These are phyloP conservation scores for Sipha maydis DNA, from an alignment of 2,888 invertebrate species.

Conservation along the genomic window DNA sequence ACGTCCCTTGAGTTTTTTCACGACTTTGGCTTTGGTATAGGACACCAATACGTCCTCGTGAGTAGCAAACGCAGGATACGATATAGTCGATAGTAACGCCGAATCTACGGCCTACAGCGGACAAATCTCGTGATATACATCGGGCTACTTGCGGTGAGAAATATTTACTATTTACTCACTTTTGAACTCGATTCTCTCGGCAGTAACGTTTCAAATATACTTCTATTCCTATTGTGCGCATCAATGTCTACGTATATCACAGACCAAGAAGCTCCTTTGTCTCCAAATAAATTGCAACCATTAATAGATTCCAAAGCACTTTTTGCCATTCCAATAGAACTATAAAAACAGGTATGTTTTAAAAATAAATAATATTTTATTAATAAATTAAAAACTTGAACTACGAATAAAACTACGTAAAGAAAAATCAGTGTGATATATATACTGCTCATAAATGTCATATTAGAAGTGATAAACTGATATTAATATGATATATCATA, in stretches of 20 bases:
- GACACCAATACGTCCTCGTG: conserved; percentile 92
- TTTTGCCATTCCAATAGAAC: conserved; percentile 80
- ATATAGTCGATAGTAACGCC: conserved; percentile 89
- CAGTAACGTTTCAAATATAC: conserved; percentile 97
- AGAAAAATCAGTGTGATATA: too few relatives aligned
- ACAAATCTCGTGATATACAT: neutral
- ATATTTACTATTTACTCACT: conserved; percentile 71
- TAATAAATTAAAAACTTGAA: too few relatives aligned
- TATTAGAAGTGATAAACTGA: too few relatives aligned
- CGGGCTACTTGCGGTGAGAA: too few relatives aligned
- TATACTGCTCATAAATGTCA: too few relatives aligned
- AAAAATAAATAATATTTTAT: neutral
- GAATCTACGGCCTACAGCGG: conserved; percentile 86
- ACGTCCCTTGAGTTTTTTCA: conserved; percentile 83
- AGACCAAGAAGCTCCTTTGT: conserved; percentile 96
- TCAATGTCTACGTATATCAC: conserved; percentile 99
- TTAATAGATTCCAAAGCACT: conserved; percentile 98
- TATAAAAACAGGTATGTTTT: conserved; percentile 43
- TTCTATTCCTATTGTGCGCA: conserved; percentile 97
- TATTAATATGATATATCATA: too few relatives aligned
- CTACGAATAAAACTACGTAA: too few relatives aligned
- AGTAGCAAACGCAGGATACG: conserved; percentile 97
- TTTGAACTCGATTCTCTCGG: conserved; percentile 98
- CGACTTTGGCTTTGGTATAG: conserved; percentile 85
- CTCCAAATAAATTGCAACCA: conserved; percentile 97